Percentiles rank a stretch among this genome's conserved stretches.
Conservation (phyloP, 1,140 invertebrate species). For the Halotydeus destructor region DNA sequence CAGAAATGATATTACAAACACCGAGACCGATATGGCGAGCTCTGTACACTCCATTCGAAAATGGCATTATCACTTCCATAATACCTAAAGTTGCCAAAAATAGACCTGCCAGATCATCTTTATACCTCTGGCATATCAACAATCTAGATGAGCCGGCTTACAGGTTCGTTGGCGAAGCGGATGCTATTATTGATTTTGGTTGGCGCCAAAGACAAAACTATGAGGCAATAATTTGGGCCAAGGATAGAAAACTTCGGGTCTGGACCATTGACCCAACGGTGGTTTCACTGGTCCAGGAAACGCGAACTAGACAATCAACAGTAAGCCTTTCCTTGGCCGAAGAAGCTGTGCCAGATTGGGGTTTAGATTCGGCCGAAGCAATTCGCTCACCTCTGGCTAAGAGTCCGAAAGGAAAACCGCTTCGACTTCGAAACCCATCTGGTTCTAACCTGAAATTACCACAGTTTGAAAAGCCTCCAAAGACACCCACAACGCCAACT, state of each 20-base stretch:
- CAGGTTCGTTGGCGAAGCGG: slow-evolving; percentile 72
- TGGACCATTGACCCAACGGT: slow-evolving; percentile 69
- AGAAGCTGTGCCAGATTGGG: no score
- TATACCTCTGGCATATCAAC: slow-evolving; percentile 56
- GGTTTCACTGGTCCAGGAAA: slow-evolving; percentile 9
- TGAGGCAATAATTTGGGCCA: slow-evolving; percentile 83
- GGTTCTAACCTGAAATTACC: no score
- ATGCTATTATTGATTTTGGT: slow-evolving; percentile 82
- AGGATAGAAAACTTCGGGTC: slow-evolving; percentile 71
- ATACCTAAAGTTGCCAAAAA: slow-evolving; percentile 50
- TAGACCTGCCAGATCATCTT: slow-evolving; percentile 44
- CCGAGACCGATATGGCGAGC: slow-evolving; percentile 72
- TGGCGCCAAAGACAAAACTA: slow-evolving; percentile 43
- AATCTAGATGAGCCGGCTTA: slow-evolving; percentile 46
- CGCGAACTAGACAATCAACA: no score
- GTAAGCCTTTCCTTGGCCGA: no score
- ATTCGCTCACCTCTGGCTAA: no score
- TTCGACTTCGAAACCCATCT: no score
- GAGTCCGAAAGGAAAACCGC: no score
- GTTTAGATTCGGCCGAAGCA: no score
- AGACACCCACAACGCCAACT: no score
- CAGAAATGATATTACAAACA: slow-evolving; percentile 58
- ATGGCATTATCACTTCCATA: slow-evolving; percentile 69
- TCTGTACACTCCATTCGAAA: slow-evolving; percentile 64
- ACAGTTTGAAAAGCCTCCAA: no score